These are phyloP conservation scores for Rutilus rutilus DNA, from an alignment of 2,113 vertebrate genomes.

Conservation along the genomic window DNA sequence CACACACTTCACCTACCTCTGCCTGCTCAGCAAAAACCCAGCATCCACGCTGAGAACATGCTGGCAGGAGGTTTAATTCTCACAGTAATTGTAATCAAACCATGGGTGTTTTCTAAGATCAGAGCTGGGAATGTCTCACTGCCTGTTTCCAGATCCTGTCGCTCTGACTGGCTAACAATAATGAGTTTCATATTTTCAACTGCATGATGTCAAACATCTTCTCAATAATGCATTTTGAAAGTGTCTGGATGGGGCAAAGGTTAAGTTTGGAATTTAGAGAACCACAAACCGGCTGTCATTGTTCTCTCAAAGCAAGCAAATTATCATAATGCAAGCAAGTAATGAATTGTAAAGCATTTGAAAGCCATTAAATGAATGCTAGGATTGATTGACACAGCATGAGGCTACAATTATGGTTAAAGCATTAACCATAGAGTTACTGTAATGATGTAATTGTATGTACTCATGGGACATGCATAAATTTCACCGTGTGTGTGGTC, in stretches of 20 bases:
- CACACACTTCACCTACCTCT: conserved; percentile 31
- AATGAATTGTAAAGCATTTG: neutral
- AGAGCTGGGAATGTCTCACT: conserved; percentile 12
- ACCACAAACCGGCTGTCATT: neutral
- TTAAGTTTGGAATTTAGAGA: neutral
- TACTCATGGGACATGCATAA: neutral
- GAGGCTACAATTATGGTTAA: neutral
- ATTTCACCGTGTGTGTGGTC: neutral
- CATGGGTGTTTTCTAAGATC: neutral
- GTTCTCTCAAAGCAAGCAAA: neutral
- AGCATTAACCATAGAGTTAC: conserved; percentile 16
- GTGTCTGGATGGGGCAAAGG: conserved; percentile 14
- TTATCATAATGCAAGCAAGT: neutral
- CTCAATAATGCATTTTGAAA: neutral
- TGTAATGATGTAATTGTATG: neutral
- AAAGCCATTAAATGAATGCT: conserved; percentile 18
- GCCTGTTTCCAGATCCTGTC: neutral
- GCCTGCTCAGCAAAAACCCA: conserved; percentile 31
- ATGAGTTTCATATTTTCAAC: neutral
- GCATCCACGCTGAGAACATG: conserved; percentile 8
- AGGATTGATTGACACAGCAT: conserved; percentile 8
- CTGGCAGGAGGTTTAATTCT: conserved; percentile 5
- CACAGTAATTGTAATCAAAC: conserved; percentile 35
- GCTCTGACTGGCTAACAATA: neutral
- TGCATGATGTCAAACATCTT: neutral